Evolutionary conservation across 2,113 vertebrate species (phyloP).

Genomic region (Chamaetylas fuelleborni): DNA sequence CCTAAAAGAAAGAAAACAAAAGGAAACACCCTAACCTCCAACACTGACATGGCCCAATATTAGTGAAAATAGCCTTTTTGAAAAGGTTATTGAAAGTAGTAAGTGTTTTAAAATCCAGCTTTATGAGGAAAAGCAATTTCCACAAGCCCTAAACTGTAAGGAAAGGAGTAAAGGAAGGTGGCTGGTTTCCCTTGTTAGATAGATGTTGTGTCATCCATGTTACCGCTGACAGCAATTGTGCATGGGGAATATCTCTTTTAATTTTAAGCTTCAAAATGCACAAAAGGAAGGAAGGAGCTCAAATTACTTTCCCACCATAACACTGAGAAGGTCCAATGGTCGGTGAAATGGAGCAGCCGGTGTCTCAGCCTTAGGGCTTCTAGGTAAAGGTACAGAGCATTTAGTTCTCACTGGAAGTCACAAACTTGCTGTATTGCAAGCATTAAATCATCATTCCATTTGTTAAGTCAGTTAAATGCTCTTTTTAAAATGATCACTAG

Average conservation of each 20-base stretch:
- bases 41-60: background rate
- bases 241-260: background rate
- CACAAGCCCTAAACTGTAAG: constrained; percentile 9
- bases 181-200: background rate
- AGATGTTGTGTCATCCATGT: background rate
- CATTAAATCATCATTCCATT: background rate
- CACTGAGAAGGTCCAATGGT: background rate
- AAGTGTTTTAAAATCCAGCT: background rate
- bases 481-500: background rate
- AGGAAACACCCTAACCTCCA: background rate
- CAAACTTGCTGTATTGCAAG: background rate
- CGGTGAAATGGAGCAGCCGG: rapidly evolving
- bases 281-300: background rate
- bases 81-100: background rate
- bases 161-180: background rate
- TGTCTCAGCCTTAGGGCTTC: background rate
- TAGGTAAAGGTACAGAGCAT: background rate
- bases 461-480: background rate
- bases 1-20: background rate
- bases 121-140: background rate
- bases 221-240: background rate
- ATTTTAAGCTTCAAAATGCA: background rate
- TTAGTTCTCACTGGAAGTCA: background rate
- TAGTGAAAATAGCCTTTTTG: background rate
- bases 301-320: background rate